Conservation (phyloP, 2,113 vertebrate species). For the Pollimyrus isidori region DNA sequence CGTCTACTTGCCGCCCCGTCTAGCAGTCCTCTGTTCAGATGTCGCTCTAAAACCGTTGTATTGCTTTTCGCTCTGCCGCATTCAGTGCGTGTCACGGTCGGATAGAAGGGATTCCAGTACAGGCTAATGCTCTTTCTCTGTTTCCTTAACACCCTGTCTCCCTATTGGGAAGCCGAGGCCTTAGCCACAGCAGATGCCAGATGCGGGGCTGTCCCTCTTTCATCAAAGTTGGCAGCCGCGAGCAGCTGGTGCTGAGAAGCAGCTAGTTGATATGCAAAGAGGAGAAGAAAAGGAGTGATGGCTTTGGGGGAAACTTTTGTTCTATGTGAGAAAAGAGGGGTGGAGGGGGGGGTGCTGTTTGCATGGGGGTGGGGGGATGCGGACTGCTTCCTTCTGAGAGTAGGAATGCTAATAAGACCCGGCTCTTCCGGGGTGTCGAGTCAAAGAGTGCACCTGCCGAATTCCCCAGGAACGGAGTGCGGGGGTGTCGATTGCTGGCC, state of each 20-base stretch:
- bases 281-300: conserved; percentile 13
- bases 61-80: neutral
- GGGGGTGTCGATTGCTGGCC: neutral
- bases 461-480: conserved; percentile 26
- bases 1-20: neutral
- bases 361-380: neutral
- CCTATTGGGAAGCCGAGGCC: neutral
- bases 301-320: conserved; percentile 37
- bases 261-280: conserved; percentile 36
- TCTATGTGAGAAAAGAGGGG: neutral
- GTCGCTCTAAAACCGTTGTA: neutral
- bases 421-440: conserved; percentile 63
- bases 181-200: conserved; percentile 54
- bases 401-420: conserved; percentile 62
- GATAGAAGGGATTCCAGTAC: conserved; percentile 7
- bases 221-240: conserved; percentile 30
- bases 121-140: neutral
- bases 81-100: neutral
- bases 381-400: conserved; percentile 44
- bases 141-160: neutral
- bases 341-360: conserved; percentile 1
- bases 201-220: conserved; percentile 39
- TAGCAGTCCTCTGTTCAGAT: neutral
- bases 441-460: conserved; percentile 70
- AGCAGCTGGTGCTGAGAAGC: conserved; percentile 30